Percentiles rank a stretch among this genome's conserved stretches.
Conservation (phyloP, 2,113 vertebrate species). For the Cebidichthys violaceus region DNA sequence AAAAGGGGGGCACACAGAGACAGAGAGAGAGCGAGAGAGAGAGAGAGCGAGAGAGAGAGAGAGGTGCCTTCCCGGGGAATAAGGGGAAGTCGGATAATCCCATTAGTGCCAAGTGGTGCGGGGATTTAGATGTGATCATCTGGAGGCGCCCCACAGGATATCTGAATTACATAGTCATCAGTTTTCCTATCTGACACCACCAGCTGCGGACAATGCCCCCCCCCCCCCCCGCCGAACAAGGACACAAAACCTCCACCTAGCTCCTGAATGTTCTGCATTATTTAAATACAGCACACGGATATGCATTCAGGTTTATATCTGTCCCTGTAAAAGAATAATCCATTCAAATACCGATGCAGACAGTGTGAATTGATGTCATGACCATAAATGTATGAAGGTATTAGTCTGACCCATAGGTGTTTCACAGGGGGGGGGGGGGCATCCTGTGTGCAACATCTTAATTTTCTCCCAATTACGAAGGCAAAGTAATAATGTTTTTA, state of each 20-base stretch:
- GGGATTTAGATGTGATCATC: conserved; percentile 43
- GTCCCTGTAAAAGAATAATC: conserved; percentile 55
- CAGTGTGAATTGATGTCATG: conserved; percentile 64
- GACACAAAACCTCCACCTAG: not conserved
- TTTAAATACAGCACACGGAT: conserved; percentile 33
- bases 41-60: not conserved
- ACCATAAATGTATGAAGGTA: conserved; percentile 56
- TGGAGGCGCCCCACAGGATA: conserved; percentile 20
- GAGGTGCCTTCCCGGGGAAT: conserved; percentile 5
- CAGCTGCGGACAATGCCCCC: not conserved
- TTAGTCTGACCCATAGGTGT: conserved; percentile 66
- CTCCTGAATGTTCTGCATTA: conserved; percentile 16
- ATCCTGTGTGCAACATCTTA: conserved; percentile 56
- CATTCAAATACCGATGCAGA: conserved; percentile 62
- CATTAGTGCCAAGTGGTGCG: conserved; percentile 36
- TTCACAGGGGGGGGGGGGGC: conserved; percentile 19
- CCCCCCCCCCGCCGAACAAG: not conserved
- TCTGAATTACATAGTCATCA: conserved; percentile 16
- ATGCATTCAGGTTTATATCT: conserved; percentile 45
- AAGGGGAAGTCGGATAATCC: conserved; percentile 42
- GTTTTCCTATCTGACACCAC: conserved; percentile 37
- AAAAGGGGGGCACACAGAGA: not conserved
- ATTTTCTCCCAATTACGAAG: conserved; percentile 53
- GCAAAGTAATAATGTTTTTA: conserved; percentile 59
- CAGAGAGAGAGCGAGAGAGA: too few species aligned